These are phyloP conservation scores for Gracilinanus agilis DNA, from an alignment of 2,113 vertebrate species.

Conservation along the genomic window DNA sequence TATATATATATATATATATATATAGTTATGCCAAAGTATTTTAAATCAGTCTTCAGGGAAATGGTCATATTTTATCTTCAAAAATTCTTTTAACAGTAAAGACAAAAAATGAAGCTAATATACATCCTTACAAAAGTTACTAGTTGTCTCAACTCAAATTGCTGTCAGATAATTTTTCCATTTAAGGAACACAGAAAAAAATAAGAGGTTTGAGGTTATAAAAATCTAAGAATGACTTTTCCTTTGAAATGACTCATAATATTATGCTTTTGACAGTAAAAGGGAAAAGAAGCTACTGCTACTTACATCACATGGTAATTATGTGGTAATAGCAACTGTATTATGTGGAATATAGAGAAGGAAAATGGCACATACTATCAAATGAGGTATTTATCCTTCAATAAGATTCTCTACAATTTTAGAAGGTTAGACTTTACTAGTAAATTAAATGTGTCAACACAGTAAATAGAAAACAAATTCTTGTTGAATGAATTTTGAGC, in stretches of 20 bases:
- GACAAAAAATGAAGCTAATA: not conserved
- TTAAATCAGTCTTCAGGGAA: not conserved
- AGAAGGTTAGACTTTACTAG: too few relatives aligned
- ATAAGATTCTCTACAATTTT: not conserved
- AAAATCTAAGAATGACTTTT: not conserved
- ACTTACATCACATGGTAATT: not conserved
- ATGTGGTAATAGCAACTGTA: not conserved
- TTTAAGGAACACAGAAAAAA: not conserved
- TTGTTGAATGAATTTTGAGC: not conserved
- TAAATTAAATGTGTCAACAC: not conserved
- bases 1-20: not conserved
- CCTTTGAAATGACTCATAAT: not conserved
- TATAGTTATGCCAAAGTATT: not conserved
- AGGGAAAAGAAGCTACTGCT: not conserved
- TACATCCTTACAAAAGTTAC: not conserved
- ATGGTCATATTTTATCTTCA: not conserved
- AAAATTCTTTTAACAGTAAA: not conserved
- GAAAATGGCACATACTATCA: not conserved
- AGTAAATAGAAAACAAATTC: not conserved
- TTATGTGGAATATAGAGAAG: not conserved
- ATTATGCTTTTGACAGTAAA: not conserved
- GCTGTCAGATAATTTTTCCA: not conserved
- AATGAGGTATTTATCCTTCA: not conserved
- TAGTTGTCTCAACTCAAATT: not conserved
- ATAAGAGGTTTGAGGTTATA: not conserved